Base-by-base conservation (phyloP, 2,797 vertebrate genomes). In the Acomys russatus region DNA sequence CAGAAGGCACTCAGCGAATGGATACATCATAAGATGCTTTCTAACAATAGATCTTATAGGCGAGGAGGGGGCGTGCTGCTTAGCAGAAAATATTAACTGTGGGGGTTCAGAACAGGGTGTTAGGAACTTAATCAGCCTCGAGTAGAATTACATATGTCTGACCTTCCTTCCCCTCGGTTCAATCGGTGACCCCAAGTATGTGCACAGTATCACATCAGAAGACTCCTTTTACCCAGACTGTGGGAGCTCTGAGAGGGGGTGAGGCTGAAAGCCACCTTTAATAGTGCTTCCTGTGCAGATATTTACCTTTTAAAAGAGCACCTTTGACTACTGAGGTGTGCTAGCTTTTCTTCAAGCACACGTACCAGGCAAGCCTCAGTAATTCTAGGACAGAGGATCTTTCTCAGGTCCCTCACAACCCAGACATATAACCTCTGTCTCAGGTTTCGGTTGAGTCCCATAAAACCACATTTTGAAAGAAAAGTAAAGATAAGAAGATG, bases 261-360 rank as follows among this genome's bases (percentile, higher is more conserved):
- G 63, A 44, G 38, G 82, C 49, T 64, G 76, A 80, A 82, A 95
- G 28, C 25, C 73, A 92, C 30, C 63, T 94, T 38, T 90, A 76
- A 90, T 56, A 63, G 66, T 3, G 9, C 4, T 22, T 56, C 54
- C 38, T 15, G 35, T 6, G 1, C 59, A 15, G 25, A 59, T 92
- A 87, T 77, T 91, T 73, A 70, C 15, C 63, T 88, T 96, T 79
- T 9, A 95, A 95, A 95, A 88, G 14, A 85, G 88, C 88, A 76
- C 1, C 23, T 38, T 68, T 96, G 38, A 59, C 51, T 85, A 63
- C 30, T 15, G n/a, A 63, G 9, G 7, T n/a, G 12, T 51, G 12
- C 9, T 51, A 18, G 4, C 20, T 51, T 71, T 63, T n/a, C 30
- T 66, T 94, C 33, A 38, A 71, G 70, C 8, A 61, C 49, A 74